phyloP scores from a whole-genome alignment of 2,888 invertebrate genomes.

The Achlya flavicornis region DNA sequence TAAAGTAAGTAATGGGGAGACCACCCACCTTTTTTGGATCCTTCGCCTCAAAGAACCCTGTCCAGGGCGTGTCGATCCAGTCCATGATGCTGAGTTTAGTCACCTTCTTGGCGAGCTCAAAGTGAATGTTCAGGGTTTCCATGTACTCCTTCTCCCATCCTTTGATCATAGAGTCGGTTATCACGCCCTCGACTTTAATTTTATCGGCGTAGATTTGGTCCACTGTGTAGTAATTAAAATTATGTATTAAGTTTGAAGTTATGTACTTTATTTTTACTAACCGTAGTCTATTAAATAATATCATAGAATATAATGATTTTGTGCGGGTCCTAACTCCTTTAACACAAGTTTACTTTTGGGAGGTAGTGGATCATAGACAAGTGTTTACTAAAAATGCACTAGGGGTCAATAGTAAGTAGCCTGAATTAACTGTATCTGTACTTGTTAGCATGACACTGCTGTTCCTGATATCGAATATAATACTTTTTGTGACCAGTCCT shows the following conservation, averaged over 20 bases:
- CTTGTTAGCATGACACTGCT: too few species aligned
- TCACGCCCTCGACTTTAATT: slow-evolving; percentile 88
- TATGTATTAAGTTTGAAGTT: background rate
- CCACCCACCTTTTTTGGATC: slow-evolving; percentile 88
- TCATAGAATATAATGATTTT: too few species aligned
- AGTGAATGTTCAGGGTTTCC: slow-evolving; percentile 71
- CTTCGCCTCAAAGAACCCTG: slow-evolving; percentile 91
- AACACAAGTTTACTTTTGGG: too few species aligned
- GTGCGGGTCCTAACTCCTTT: too few species aligned
- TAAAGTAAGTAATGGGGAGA: background rate
- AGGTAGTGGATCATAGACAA: too few species aligned
- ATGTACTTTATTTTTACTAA: too few species aligned
- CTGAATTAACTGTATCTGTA: too few species aligned
- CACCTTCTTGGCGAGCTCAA: slow-evolving; percentile 74
- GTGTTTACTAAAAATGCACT: background rate
- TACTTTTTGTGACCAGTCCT: too few species aligned
- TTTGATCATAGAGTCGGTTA: slow-evolving; percentile 87
- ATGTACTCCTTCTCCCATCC: slow-evolving; percentile 73
- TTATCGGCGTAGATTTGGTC: slow-evolving; percentile 89
- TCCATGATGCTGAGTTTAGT: slow-evolving; percentile 89
- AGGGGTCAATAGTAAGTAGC: too few species aligned
- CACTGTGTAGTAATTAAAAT: slow-evolving; percentile 60
- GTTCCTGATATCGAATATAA: too few species aligned
- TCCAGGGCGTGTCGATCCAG: slow-evolving; percentile 99
- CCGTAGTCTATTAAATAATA: too few species aligned